phyloP scores from a whole-genome alignment of 2,888 invertebrate species.

The Eulithis prunata region DNA sequence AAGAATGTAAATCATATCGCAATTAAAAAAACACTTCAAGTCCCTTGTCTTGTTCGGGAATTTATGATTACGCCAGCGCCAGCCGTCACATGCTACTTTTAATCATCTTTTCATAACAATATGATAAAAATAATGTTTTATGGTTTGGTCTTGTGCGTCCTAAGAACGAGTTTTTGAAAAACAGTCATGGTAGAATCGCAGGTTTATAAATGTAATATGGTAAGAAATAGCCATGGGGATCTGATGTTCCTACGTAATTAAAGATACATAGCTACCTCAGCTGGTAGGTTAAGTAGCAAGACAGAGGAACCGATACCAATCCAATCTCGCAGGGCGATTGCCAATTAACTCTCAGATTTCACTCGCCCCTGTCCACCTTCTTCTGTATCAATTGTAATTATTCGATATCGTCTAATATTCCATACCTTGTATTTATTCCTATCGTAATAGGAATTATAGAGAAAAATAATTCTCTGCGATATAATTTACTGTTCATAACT shows the following conservation, averaged over 20 bases:
- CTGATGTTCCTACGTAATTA: not conserved
- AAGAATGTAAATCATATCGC: slow-evolving; percentile 41
- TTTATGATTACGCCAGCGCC: slow-evolving; percentile 33
- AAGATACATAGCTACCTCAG: not conserved
- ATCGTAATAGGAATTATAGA: not conserved
- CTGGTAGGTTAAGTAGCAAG: not conserved
- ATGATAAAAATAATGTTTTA: not conserved
- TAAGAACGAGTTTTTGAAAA: no score
- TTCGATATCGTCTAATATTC: slow-evolving; percentile 13
- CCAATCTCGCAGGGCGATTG: slow-evolving; percentile 70
- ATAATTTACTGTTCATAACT: no score
- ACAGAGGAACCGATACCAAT: slow-evolving; percentile 49
- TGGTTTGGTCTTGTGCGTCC: not conserved
- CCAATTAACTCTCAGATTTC: slow-evolving; percentile 78
- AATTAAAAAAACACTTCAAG: slow-evolving; percentile 41
- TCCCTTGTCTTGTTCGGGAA: slow-evolving; percentile 21
- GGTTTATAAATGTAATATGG: no score
- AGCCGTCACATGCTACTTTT: slow-evolving; percentile 5
- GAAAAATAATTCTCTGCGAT: no score
- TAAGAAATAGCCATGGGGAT: no score
- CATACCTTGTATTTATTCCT: slow-evolving; percentile 1
- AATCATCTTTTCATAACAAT: slow-evolving; percentile 10
- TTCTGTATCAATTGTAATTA: slow-evolving; percentile 30
- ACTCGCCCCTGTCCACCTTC: slow-evolving; percentile 55
- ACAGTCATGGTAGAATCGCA: no score